A percentile compares a stretch with the other conserved stretches of the same genome.
Conservation (phyloP, 2,797 vertebrate genomes). For the Sebastes nivosus region DNA sequence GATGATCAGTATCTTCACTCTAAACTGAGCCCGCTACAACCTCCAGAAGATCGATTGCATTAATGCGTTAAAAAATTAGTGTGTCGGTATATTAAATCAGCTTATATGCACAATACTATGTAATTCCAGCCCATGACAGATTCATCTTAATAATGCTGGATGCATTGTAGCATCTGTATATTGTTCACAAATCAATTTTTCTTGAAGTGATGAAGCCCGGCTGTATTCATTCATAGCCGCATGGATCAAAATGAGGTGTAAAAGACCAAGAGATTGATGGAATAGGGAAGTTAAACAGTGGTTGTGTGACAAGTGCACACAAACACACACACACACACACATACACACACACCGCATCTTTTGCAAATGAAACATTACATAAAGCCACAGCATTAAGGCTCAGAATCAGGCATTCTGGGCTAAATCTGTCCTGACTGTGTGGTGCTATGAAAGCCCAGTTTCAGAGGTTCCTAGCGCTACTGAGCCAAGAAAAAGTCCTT, state of each 20-base stretch:
- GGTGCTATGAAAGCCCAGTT: conserved; percentile 29
- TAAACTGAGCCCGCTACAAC: too few relatives aligned
- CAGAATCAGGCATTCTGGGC: not conserved
- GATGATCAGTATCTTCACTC: too few relatives aligned
- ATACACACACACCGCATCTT: not conserved
- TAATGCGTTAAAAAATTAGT: too few relatives aligned
- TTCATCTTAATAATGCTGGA: not conserved
- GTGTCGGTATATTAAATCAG: not conserved
- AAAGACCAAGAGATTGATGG: not conserved
- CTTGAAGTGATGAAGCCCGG: not conserved
- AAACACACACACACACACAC: not conserved
- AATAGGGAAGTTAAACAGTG: not conserved
- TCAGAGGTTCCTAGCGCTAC: conserved; percentile 17
- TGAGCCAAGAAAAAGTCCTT: conserved; percentile 59
- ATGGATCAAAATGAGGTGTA: not conserved
- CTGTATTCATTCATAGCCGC: not conserved
- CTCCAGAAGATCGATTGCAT: too few relatives aligned
- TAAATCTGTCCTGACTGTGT: conserved; percentile 46
- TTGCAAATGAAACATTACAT: conserved; percentile 10
- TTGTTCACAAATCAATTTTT: not conserved
- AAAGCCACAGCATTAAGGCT: conserved; percentile 16
- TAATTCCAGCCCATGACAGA: not conserved
- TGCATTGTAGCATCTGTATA: not conserved
- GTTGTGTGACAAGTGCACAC: not conserved
- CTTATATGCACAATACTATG: not conserved